A percentile compares a stretch with the other conserved stretches of the same genome.
Evolutionary conservation across 2,888 invertebrate genomes (phyloP).

Genomic region (Amphipoea oculea): DNA sequence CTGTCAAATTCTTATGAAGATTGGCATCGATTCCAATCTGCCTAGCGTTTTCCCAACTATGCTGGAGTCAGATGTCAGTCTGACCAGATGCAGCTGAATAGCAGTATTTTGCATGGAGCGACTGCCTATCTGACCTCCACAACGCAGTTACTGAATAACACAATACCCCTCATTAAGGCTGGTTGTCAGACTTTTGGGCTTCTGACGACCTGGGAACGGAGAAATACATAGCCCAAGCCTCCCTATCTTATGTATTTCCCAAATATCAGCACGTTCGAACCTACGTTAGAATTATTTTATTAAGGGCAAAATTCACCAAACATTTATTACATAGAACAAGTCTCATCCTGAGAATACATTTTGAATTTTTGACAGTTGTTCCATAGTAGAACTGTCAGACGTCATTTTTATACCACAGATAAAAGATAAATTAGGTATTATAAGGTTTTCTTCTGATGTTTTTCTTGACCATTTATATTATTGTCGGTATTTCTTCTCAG

Average conservation of each 20-base stretch:
- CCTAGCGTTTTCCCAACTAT: not conserved
- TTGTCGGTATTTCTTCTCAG: not conserved
- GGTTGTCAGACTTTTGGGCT: not conserved
- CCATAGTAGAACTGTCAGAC: too few relatives aligned
- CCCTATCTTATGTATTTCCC: not conserved
- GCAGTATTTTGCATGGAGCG: not conserved
- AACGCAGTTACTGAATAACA: not conserved
- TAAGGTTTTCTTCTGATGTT: constrained; percentile 8
- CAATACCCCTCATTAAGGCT: not conserved
- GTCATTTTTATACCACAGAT: too few relatives aligned
- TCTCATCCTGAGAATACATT: too few relatives aligned
- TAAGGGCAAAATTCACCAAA: not conserved
- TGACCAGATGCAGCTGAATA: not conserved
- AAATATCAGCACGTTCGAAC: not conserved
- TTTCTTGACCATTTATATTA: not conserved
- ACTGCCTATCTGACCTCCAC: not conserved
- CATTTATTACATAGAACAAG: too few relatives aligned
- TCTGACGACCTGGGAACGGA: not conserved
- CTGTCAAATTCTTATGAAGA: constrained; percentile 11
- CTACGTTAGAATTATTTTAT: constrained; percentile 1
- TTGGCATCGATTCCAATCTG: constrained; percentile 17
- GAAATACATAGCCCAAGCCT: not conserved
- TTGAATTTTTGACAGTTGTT: too few relatives aligned
- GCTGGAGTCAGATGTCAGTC: not conserved
- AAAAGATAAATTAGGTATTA: too few relatives aligned